A percentile compares a stretch with the other conserved stretches of the same genome.
phyloP scores from a whole-genome alignment of 2,113 vertebrate species.

The Melanotaenia duboulayi region DNA sequence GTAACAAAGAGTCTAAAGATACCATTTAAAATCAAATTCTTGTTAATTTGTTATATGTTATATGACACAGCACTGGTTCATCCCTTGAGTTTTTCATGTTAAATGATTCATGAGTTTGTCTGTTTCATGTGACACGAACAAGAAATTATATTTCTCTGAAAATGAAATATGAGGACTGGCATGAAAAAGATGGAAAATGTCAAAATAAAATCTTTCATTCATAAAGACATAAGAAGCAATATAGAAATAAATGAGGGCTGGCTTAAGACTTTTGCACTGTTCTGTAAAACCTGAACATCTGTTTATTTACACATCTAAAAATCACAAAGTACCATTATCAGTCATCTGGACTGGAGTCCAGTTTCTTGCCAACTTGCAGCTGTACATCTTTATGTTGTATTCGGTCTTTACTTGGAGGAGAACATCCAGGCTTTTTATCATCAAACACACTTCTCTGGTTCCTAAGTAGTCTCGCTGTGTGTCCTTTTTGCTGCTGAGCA shows the following conservation, averaged over 20 bases:
- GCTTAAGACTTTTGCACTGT: too few relatives aligned
- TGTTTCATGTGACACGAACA: too few relatives aligned
- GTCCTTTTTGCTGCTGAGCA: slow-evolving; percentile 2
- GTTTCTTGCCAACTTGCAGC: background rate
- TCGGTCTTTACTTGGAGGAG: background rate
- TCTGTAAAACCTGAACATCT: background rate
- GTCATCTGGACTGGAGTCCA: slow-evolving; percentile 1
- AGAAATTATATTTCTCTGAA: background rate
- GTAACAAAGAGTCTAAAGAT: too few relatives aligned
- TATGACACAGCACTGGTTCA: too few relatives aligned
- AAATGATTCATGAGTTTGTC: too few relatives aligned
- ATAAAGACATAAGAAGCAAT: too few relatives aligned
- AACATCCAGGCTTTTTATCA: background rate
- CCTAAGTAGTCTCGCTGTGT: background rate
- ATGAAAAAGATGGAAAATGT: too few relatives aligned
- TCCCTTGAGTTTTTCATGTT: too few relatives aligned
- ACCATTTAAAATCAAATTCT: too few relatives aligned
- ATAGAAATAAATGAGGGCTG: too few relatives aligned
- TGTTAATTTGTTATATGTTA: too few relatives aligned
- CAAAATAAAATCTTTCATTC: too few relatives aligned
- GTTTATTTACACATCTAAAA: background rate
- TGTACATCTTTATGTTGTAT: background rate
- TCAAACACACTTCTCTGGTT: background rate
- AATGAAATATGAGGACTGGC: background rate
- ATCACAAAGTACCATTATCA: background rate